Base-by-base conservation (phyloP, 2,113 vertebrate genomes). In the Gnathonemus longibarbis region DNA sequence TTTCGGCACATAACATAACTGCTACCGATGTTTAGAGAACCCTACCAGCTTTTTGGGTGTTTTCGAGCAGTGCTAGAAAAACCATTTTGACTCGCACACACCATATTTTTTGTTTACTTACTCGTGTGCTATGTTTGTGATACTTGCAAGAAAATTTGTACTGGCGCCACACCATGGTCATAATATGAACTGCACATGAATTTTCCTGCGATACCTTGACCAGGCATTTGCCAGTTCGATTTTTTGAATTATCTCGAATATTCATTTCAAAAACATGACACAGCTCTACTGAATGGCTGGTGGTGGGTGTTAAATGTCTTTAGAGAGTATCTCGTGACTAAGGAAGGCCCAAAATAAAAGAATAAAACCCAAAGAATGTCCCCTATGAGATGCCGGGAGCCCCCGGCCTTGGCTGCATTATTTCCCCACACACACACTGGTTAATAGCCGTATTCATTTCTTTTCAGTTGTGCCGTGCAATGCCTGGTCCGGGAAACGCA, bases 381-480 rank as follows among this genome's bases (percentile, higher is more conserved):
- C 88, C 49, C 19, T 27, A 8, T 27, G 70, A 62, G 77, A 90
- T n/a, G 70, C 39, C 74, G 1, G 53, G 21, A 62, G 74, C 48
- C 90, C 52, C 17, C 0, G 87, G 87, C 74, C 80, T 88, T 53
- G 9, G 48, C 17, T 48, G 6, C n/a, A 52, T 50, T 88, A 80
- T 90, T 90, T 77, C 74, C 50, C 49, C 70, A 58, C 90, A 84
- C 90, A 17, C 49, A 24, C 35, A 15, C 11, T 52, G 70, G 74
- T 90, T 88, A 90, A 83, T 88, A 87, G 70, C 70, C 42, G 74
- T 77, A 84, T 88, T 88, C 89, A 88, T 77, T 88, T 42, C 85
- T 74, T 52, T 74, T 77, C 85, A 74, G 35, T 17, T 39, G 62
- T 56, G 45, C 85, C 35, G 70, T 35, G 46, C 62, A 13, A 15